Evolutionary conservation across 2,797 vertebrate species (phyloP).

Genomic region (Buphagus erythrorhynchus): DNA sequence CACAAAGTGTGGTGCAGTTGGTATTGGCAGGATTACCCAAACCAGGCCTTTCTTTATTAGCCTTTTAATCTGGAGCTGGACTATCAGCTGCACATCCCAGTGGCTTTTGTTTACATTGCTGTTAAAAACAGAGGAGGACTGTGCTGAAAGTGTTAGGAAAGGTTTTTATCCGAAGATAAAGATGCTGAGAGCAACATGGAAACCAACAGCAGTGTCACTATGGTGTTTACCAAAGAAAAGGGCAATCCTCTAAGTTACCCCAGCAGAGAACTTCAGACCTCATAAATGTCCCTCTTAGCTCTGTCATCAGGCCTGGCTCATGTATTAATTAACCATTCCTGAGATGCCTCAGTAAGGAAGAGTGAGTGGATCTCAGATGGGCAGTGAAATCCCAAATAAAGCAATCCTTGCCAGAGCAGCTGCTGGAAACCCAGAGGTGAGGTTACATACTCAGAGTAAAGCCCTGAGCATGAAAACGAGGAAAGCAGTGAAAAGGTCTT

Average conservation of each 20-base stretch:
- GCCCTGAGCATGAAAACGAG: not conserved
- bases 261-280: not conserved
- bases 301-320: not conserved
- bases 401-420: not conserved
- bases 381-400: not conserved
- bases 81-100: not conserved
- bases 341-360: not conserved
- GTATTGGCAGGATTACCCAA: not conserved
- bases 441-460: accelerated
- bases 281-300: not conserved
- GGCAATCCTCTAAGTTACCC: not conserved
- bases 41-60: not conserved
- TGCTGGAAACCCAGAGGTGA: not conserved
- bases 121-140: not conserved
- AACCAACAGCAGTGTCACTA: not conserved
- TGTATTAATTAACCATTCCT: not conserved
- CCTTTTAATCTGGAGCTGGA: not conserved
- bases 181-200: not conserved
- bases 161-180: not conserved
- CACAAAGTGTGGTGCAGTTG: not conserved
- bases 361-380: not conserved
- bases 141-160: not conserved
- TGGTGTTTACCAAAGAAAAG: not conserved
- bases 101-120: not conserved
- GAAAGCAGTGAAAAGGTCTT: not conserved